Conservation (phyloP, 1,140 invertebrate species). For the Pseudomyrmex sp. region DNA sequence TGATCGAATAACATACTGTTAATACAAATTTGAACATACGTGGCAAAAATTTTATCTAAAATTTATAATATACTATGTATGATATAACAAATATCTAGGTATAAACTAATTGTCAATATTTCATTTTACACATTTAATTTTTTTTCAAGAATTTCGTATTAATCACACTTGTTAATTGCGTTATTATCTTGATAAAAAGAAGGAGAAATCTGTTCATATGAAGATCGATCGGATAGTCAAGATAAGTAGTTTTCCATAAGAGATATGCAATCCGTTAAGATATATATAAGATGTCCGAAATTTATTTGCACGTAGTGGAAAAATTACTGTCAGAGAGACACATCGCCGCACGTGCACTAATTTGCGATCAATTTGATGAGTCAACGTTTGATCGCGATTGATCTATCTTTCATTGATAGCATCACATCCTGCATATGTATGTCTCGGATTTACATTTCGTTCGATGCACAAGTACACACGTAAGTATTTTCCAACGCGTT, state of each 20-base stretch:
- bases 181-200: not conserved
- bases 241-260: conserved; percentile 64
- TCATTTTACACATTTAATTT: no score
- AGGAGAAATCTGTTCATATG: conserved; percentile 21
- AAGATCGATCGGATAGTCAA: conserved; percentile 42
- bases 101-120: no score
- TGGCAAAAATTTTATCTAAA: no score
- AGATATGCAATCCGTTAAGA: not conserved
- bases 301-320: not conserved
- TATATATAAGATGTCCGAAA: conserved; percentile 59
- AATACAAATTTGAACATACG: no score
- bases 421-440: no score
- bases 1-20: no score
- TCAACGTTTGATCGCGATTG: not conserved
- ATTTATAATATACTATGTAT: no score
- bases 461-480: not conserved
- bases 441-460: not conserved
- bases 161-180: not conserved
- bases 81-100: no score
- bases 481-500: not conserved
- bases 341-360: not conserved
- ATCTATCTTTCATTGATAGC: not conserved
- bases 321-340: not conserved
- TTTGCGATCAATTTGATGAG: not conserved
- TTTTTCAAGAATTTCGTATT: not conserved